Evolutionary conservation across 2,888 invertebrate genomes (phyloP).

Genomic region (Melolontha melolontha): DNA sequence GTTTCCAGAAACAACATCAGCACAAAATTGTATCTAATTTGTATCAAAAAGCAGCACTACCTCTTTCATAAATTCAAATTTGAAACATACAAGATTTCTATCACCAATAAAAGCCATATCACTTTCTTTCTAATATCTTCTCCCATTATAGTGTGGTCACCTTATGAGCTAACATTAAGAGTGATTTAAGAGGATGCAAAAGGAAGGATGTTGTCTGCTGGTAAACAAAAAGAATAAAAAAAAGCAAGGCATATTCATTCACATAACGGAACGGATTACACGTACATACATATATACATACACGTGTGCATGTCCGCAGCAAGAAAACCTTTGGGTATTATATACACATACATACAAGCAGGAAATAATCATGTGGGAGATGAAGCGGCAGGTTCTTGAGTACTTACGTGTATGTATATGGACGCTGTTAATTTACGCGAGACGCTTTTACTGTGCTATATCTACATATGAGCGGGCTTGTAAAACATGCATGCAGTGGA

Average conservation of each 20-base stretch:
- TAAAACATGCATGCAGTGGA: no score
- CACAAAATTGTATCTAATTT: no score
- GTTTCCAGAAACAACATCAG: no score
- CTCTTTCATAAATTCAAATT: no score
- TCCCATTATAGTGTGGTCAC: no score
- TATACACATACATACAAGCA: conserved; percentile 15
- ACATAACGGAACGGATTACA: conserved; percentile 15
- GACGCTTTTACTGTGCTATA: no score
- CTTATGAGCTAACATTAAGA: conserved; percentile 5
- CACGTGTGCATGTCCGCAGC: not conserved
- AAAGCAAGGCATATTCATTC: conserved; percentile 19
- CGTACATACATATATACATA: no score
- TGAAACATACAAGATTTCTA: no score
- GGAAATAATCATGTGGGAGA: conserved; percentile 29
- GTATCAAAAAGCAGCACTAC: no score
- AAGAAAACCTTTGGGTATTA: conserved; percentile 24
- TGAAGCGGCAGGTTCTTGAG: conserved; percentile 20
- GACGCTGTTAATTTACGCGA: not conserved
- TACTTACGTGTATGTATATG: not conserved
- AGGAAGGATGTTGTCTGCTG: conserved; percentile 24
- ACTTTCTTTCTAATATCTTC: not conserved
- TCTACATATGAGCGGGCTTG: no score
- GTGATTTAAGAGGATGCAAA: conserved; percentile 1
- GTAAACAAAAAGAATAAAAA: conserved; percentile 18
- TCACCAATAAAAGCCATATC: no score